Percentiles rank a stretch among this genome's conserved stretches.
Conservation (phyloP, 2,113 vertebrate genomes). For the Verasper variegatus region DNA sequence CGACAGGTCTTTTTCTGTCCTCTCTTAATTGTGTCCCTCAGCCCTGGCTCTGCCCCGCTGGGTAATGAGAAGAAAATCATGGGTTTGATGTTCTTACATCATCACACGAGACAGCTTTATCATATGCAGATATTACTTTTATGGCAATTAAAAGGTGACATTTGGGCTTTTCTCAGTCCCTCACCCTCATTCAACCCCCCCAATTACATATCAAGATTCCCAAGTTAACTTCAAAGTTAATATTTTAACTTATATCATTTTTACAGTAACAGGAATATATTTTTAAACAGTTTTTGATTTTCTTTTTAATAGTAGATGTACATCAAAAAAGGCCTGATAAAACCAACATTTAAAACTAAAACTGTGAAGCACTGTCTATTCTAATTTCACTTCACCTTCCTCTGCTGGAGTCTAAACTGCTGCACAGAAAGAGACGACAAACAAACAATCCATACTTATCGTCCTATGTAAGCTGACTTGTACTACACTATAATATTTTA, state of each 20-base stretch:
- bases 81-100: slow-evolving; percentile 55
- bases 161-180: slow-evolving; percentile 3
- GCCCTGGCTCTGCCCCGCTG: slow-evolving; percentile 18
- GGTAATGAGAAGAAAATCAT: slow-evolving; percentile 35
- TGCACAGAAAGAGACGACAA: not conserved
- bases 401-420: not conserved
- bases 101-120: slow-evolving; percentile 17
- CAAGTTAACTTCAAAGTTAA: not conserved
- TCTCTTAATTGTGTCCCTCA: slow-evolving; percentile 59
- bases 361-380: not conserved
- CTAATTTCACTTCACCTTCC: not conserved
- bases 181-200: not conserved
- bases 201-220: not conserved
- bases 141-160: slow-evolving; percentile 15
- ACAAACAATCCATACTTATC: not conserved
- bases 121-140: slow-evolving; percentile 29
- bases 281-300: too few relatives aligned
- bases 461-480: too few relatives aligned
- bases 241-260: not conserved
- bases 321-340: too few relatives aligned
- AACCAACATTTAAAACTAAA: not conserved
- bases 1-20: slow-evolving; percentile 25
- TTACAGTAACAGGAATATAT: too few relatives aligned
- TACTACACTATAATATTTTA: too few relatives aligned
- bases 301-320: too few relatives aligned